Base-by-base conservation (phyloP, 2,888 invertebrate genomes). In the Andrena hattorfiana region DNA sequence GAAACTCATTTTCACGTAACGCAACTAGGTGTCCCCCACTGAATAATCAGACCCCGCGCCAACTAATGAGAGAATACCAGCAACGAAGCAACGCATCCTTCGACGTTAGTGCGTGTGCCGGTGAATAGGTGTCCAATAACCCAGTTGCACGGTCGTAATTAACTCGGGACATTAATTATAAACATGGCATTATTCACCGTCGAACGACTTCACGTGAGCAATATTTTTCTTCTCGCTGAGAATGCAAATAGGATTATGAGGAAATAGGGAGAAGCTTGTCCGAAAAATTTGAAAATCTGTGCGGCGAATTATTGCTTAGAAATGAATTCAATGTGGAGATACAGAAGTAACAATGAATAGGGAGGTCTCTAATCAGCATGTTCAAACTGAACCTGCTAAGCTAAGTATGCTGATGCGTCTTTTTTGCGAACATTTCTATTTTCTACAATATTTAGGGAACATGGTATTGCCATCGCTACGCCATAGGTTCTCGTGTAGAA, bases 121-220 rank as follows among this genome's bases (percentile, higher is more conserved):
- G 16, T 28, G 32, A 64, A 72, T 63, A 59, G 59, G 63, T 30
- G 67, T 59, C 42, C 72, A 48, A 64, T 60, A 72, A 73, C 59
- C 54, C 54, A 69, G 51, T 69, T 73, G 32, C 6, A 26, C 13
- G 42, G 5, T 26, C 30, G 60, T 64, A 62, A 81, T 79, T 67
- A 81, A 79, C 59, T 26, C 35, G 16, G 6, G 20, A n/a, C 23
- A 66, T 79, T 70, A 70, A 75, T 80, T 71, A 56, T 54, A 51
- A 69, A 63, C 48, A 42, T 20, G 49, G 51, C 7, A 20, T 30
- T 10, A 35, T 23, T 30, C 35, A n/a, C 10, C 2, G 20, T 42
- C 20, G 35, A 49, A 32, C 7, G 10, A 30, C 23, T 23, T 26
- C 20, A 6, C 20, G 23, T 4, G 4, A n/a, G 13, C 13, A 20